These are phyloP conservation scores for Merluccius polli DNA, from an alignment of 2,797 vertebrate species.

Conservation along the genomic window DNA sequence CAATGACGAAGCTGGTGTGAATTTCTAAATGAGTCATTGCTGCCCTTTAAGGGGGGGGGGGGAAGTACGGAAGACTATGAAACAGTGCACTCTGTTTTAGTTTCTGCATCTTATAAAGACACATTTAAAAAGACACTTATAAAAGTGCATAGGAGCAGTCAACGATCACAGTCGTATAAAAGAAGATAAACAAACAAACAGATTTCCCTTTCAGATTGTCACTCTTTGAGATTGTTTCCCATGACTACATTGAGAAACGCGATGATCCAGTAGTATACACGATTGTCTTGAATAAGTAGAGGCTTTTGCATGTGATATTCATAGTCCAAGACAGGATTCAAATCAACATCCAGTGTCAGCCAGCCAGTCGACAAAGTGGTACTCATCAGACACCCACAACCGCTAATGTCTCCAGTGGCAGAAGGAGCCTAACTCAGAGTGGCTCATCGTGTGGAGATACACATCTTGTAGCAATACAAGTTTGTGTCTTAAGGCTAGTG, in stretches of 20 bases:
- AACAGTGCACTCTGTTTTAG: neutral
- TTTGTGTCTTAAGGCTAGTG: constrained; percentile 43
- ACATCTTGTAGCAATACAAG: constrained; percentile 8
- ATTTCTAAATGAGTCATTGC: neutral
- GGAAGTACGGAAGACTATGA: neutral
- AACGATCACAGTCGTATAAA: neutral
- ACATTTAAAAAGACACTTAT: neutral
- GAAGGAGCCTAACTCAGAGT: neutral
- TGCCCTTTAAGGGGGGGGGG: neutral
- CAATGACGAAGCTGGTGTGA: neutral
- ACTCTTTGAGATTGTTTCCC: neutral
- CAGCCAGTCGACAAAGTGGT: neutral
- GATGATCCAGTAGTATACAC: neutral
- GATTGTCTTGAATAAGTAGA: neutral
- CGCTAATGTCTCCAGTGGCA: neutral
- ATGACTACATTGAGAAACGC: neutral
- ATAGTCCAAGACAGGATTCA: too few species aligned
- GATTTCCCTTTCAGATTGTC: neutral
- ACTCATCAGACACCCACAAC: neutral
- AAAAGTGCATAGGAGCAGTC: neutral
- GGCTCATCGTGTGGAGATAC: constrained; percentile 17
- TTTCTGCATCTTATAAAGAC: neutral
- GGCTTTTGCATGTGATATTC: neutral
- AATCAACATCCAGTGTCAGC: neutral
- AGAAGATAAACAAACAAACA: neutral